Evolutionary conservation across 1,140 invertebrate genomes (phyloP), one percentile per base, ranked within the genome.

Genomic region (Diorhabda elongata): DNA sequence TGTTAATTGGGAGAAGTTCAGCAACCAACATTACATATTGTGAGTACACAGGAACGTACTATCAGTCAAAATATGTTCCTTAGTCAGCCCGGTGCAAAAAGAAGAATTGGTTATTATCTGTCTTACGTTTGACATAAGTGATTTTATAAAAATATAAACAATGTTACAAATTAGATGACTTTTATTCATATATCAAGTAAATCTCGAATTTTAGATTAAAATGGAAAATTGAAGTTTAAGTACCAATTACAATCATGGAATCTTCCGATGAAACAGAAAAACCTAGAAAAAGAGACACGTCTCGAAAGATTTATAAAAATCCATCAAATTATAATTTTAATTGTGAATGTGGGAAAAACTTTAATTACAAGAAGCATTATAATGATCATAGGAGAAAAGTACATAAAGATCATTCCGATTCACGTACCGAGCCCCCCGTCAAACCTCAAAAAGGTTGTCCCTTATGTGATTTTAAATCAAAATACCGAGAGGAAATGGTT

Each of bases 401-500:
- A 9, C 61, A 62, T 62, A 42, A 62, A 2, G 61, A 43, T 2
- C 45, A 6, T 52, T 6, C 5, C 8, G 5, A 9, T 52, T 52
- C 45, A 6, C 45, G 45, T 5, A 52, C 5, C 5, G 61, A 62
- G 5, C 41, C 61, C 11, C 43, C 41, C 61, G 43, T 43, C 42
- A 41, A 62, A 44, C 41, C 43, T n/a, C n/a, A 41, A 8, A 64
- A 69, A 61, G 47, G 56, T n/a, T 69, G 64, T 66, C 63, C 68
- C 5, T 42, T 66, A 8, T 69, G 68, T 42, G 8, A 59, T 61
- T 69, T 45, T 26, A 52, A 57, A 42, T 26, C 41, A 58, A 47
- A 26, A 26, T 62, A 43, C 9, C 67, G 66, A 67, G 8, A 8
- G 0, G 41, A 67, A 7, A 11, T 70, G 43, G 5, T 62, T 5